Percentiles rank a stretch among this genome's conserved stretches.
phyloP scores from a whole-genome alignment of 2,113 vertebrate species.

The Engraulis encrasicolus region DNA sequence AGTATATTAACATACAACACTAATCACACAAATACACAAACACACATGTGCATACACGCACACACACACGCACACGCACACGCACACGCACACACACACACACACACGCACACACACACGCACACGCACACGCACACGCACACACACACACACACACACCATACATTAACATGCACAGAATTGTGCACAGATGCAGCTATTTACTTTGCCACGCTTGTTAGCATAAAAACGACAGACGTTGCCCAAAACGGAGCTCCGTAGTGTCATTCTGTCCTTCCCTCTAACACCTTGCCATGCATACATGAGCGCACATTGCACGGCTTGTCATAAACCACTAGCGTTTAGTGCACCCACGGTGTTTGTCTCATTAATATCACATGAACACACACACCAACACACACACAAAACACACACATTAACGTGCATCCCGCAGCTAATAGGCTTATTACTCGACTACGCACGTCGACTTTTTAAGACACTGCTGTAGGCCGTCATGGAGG shows the following conservation, averaged over 20 bases:
- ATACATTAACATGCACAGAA: no score
- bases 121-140: slow-evolving; percentile 15
- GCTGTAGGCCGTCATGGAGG: not conserved
- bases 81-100: no score
- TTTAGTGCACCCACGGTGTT: not conserved
- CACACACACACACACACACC: not conserved
- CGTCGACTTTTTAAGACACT: slow-evolving; percentile 4
- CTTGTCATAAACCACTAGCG: not conserved
- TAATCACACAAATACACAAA: slow-evolving; percentile 18
- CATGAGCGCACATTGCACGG: slow-evolving; percentile 25
- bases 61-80: no score
- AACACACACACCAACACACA: not conserved
- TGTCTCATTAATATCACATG: slow-evolving; percentile 10
- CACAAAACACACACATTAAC: not conserved
- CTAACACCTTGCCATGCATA: not conserved
- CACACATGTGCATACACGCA: not conserved
- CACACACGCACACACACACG: not conserved
- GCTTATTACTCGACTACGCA: slow-evolving; percentile 5
- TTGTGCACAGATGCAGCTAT: not conserved
- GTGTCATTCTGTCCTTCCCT: not conserved
- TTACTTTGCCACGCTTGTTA: not conserved
- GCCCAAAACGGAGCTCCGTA: not conserved
- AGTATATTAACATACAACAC: no score
- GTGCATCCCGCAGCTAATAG: not conserved
- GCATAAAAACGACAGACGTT: not conserved